Conservation (phyloP, 2,797 vertebrate species). For the Cirrhinus molitorella region DNA sequence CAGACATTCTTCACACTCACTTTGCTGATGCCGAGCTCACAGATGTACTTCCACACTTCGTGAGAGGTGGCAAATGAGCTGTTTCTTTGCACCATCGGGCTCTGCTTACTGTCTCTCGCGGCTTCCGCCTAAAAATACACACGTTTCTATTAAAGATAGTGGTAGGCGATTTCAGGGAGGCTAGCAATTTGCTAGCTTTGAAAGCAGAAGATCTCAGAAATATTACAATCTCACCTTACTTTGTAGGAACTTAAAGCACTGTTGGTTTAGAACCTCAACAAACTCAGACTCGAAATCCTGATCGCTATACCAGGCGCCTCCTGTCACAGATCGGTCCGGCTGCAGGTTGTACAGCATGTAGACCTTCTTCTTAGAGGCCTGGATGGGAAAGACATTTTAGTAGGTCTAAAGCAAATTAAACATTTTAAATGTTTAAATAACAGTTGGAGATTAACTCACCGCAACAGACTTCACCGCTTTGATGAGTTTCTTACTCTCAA, state of each 20-base stretch:
- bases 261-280: conserved; percentile 97
- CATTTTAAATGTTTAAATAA: not conserved
- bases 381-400: conserved; percentile 37
- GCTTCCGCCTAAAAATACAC: conserved; percentile 83
- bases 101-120: conserved; percentile 92
- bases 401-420: not conserved
- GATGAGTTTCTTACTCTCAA: conserved; percentile 98
- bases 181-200: too few species aligned
- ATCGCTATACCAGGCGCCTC: conserved; percentile 97
- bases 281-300: conserved; percentile 99
- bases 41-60: conserved; percentile 98
- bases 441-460: conserved; percentile 78
- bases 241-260: conserved; percentile 97
- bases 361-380: conserved; percentile 99
- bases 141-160: not conserved
- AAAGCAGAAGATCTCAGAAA: not conserved
- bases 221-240: conserved; percentile 84
- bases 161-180: too few species aligned
- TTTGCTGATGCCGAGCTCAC: conserved; percentile 97
- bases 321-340: conserved; percentile 94
- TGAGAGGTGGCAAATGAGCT: conserved; percentile 95
- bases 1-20: conserved; percentile 70
- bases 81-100: conserved; percentile 95
- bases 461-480: conserved; percentile 98
- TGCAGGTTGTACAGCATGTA: conserved; percentile 98